These are phyloP conservation scores for Trissoscelio sp. DNA, from an alignment of 2,888 invertebrate species.

Conservation along the genomic window DNA sequence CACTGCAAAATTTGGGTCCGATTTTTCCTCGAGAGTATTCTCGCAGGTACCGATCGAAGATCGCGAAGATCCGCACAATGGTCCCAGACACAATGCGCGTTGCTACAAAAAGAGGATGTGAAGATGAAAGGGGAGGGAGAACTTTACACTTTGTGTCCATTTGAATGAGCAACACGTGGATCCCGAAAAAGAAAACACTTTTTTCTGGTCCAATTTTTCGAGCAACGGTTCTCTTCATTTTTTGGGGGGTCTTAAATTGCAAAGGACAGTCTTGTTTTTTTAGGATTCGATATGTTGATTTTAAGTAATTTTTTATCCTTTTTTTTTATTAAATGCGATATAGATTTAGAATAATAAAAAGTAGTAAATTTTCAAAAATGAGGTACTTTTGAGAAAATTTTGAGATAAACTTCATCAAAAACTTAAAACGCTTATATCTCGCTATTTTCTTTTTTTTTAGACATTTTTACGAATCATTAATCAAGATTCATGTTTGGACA, in stretches of 20 bases:
- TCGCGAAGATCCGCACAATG: slow-evolving; percentile 69
- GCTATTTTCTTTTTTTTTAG: no score
- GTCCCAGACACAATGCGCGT: slow-evolving; percentile 70
- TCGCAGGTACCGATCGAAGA: slow-evolving; percentile 68
- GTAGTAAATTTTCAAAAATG: no score
- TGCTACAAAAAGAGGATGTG: slow-evolving; percentile 70
- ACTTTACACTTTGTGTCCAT: slow-evolving; percentile 60
- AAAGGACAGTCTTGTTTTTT: slow-evolving; percentile 34
- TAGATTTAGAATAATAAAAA: slow-evolving; percentile 1
- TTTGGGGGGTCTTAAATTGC: no score
- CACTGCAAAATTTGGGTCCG: slow-evolving; percentile 44
- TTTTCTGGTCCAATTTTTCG: slow-evolving; percentile 18
- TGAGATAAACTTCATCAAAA: no score
- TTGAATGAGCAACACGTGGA: slow-evolving; percentile 33
- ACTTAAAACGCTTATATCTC: no score
- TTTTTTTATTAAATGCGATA: no score
- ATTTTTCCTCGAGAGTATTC: slow-evolving; percentile 62
- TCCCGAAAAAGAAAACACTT: slow-evolving; percentile 46
- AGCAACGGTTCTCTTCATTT: slow-evolving; percentile 22
- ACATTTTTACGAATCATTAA: slow-evolving; percentile 17
- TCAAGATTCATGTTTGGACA: slow-evolving; percentile 25
- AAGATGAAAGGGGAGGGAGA: slow-evolving; percentile 27
- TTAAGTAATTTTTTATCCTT: background rate
- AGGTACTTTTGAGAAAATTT: no score
- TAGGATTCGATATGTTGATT: slow-evolving; percentile 52